Evolutionary conservation across 2,113 vertebrate genomes (phyloP), one percentile per base, ranked within the genome.

Genomic region (Muscicapa adusta): DNA sequence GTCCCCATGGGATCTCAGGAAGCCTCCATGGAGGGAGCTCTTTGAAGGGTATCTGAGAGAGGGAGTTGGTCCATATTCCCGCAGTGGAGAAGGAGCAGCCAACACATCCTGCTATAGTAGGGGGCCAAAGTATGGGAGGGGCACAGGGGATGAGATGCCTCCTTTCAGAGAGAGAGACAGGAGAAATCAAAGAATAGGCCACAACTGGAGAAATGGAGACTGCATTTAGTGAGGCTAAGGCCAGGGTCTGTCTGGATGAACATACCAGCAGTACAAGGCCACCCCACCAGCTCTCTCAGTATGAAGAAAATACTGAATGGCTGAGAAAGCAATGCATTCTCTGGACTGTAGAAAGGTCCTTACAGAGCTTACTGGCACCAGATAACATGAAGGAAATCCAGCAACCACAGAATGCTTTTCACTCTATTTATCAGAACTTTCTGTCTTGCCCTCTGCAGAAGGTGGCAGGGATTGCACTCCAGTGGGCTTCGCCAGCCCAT

Each of bases 61-160:
- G 18, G 18, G 50, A 53, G 12, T 71, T 7, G 1, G 48, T 88
- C 56, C 8, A 7, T 22, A 24, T 62, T 84, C 38, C 43, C 19
- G 36, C 25, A 45, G 2, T 11, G 25, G 13, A 67, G 31, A 72
- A 54, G 1, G 2, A 91, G n/a, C 36, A 33, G 8, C 19, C 8
- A 2, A 29, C 0, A 0, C 36, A 65, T 28, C 38, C 50, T 67
- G 51, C 38, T 50, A 2, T 14, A 33, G 60, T 25, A 94, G 22
- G 8, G 6, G 40, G 31, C 33, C 65, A 66, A 66, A 78, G 38
- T 19, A 40, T 36, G 18, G 56, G 43, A 88, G 10, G 19, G 18
- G 12, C 5, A 65, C 18, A 58, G 18, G 14, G 36, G 5, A 8
- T 33, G 47, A 89, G 28, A 62, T 28, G 22, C 28, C 42, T 81